Evolutionary conservation across 2,888 invertebrate species (phyloP).

Genomic region (Cheilosia grossa): DNA sequence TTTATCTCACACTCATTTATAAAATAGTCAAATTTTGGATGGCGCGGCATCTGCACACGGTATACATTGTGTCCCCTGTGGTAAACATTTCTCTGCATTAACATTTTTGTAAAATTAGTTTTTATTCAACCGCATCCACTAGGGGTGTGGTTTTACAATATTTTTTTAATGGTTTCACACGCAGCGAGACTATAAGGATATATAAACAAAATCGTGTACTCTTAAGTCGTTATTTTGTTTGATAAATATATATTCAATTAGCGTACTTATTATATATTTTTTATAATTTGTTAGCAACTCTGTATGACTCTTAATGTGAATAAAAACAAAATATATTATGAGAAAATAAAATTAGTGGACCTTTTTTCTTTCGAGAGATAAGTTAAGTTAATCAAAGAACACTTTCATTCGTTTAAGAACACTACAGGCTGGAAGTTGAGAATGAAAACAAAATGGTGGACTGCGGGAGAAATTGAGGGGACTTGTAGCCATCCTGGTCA

Average conservation of each 20-base stretch:
- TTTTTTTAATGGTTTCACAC: constrained; percentile 21
- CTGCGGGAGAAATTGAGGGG: too few species aligned
- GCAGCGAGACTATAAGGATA: constrained; percentile 12
- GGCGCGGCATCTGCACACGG: constrained; percentile 10
- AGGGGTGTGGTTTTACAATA: constrained; percentile 33
- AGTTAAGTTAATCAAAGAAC: too few species aligned
- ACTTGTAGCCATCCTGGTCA: too few species aligned
- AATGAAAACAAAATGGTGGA: too few species aligned
- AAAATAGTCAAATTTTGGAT: not conserved
- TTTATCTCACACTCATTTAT: constrained; percentile 30
- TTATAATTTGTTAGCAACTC: constrained; percentile 20
- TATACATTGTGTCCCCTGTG: constrained; percentile 26
- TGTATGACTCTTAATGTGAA: not conserved
- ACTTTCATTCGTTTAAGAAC: too few species aligned
- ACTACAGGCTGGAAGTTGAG: too few species aligned
- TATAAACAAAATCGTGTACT: not conserved
- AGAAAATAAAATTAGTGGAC: not conserved
- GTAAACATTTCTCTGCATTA: constrained; percentile 34
- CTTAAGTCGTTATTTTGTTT: constrained; percentile 46
- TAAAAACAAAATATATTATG: not conserved
- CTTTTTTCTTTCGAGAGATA: not conserved
- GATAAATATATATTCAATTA: constrained; percentile 30
- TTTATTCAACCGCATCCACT: constrained; percentile 17
- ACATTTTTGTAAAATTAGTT: constrained; percentile 27
- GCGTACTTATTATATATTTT: constrained; percentile 19